phyloP scores from a whole-genome alignment of 2,797 vertebrate genomes.

The Neosilurus hyrtlii region DNA sequence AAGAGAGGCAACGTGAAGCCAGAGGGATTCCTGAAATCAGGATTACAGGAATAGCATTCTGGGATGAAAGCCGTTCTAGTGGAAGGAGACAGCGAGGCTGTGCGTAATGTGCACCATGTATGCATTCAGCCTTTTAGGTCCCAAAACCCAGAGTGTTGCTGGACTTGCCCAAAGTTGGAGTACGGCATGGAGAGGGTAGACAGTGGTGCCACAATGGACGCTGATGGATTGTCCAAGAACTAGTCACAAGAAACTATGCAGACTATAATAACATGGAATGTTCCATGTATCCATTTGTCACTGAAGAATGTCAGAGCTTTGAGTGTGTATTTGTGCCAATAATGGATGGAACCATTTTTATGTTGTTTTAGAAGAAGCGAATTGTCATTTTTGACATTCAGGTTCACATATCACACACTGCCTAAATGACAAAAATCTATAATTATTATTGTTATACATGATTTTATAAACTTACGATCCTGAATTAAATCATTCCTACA shows the following conservation, averaged over 20 bases:
- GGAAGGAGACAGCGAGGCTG: constrained; percentile 8
- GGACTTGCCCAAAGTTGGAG: background rate
- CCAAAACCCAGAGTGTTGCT: constrained; percentile 20
- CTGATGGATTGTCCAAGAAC: constrained; percentile 30
- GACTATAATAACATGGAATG: constrained; percentile 29
- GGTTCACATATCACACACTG: background rate
- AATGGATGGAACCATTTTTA: constrained; percentile 11
- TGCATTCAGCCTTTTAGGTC: constrained; percentile 25
- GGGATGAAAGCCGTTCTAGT: background rate
- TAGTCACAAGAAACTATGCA: constrained; percentile 20
- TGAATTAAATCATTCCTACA: constrained; percentile 8
- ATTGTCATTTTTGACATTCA: constrained; percentile 9
- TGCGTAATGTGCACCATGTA: background rate
- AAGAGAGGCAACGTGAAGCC: background rate
- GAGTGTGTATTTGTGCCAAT: constrained; percentile 19
- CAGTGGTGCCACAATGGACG: background rate
- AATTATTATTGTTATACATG: background rate
- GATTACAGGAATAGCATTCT: constrained; percentile 4
- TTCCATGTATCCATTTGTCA: constrained; percentile 32
- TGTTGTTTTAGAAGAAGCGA: background rate
- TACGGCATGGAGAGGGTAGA: background rate
- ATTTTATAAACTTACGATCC: constrained; percentile 3
- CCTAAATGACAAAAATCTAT: background rate
- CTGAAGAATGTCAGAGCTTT: constrained; percentile 45
- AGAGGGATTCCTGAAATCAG: background rate